Evolutionary conservation across 2,888 invertebrate species (phyloP), one percentile per base, ranked within the genome.

Genomic region (Caradrina kadenii): DNA sequence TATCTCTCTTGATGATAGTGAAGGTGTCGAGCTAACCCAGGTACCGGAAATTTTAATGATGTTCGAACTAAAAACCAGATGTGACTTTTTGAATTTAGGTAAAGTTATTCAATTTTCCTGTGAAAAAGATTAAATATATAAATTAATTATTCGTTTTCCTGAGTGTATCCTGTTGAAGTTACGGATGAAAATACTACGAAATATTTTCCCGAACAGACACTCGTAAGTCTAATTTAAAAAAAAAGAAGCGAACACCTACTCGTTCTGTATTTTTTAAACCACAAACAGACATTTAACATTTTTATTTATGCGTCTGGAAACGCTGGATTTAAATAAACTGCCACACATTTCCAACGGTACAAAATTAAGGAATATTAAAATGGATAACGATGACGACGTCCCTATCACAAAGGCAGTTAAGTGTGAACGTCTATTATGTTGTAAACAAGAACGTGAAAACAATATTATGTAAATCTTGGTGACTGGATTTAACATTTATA

Each of bases 241-340:
- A 45, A 79, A 54, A n/a, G 45, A 76, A 79, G 39, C 62, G 79
- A 73, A 76, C 64, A 66, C 58, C 67, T 48, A 66, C 58, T 73
- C 39, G 53, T 52, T 69, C 56, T 65, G 65, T 73, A 65, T 64
- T 73, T 77, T 77, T 78, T 74, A 67, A 70, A 64, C 63, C 70
- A 58, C 64, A 73, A 73, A 81, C 78, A 71, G 66, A 69, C 72
- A 70, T 72, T 74, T 59, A 60, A 54, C 68, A 70, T 70, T 67
- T 74, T 69, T 77, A 81, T 75, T 81, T 64, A 80, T 69, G 69
- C 67, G 64, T 72, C 70, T 67, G 70, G 75, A 66, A 75, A 56
- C 53, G 22, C 48, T 65, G 82, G 55, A 68, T 72, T 80, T 55
- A 78, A 60, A 67, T 71, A 66, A 79, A 63, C 60, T 58, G 69